These are phyloP conservation scores for Scaptodrosophila latifasciaeformis DNA, from an alignment of 2,888 invertebrate species.

Conservation along the genomic window DNA sequence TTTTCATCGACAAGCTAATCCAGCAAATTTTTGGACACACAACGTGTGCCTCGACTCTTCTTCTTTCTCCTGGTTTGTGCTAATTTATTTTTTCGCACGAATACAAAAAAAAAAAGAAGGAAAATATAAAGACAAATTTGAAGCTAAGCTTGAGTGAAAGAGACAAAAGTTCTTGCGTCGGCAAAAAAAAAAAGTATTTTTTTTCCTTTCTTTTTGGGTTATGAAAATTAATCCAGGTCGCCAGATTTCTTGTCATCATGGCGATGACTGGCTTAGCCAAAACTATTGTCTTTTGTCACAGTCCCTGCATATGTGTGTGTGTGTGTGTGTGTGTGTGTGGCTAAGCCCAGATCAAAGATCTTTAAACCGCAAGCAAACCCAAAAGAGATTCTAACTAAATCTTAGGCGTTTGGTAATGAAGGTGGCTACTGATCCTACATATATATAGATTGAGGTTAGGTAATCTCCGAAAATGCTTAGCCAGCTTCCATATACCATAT, in stretches of 20 bases:
- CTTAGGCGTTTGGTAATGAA: slow-evolving; percentile 17
- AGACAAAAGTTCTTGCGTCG: too few relatives aligned
- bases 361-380: slow-evolving; percentile 49
- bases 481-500: too few relatives aligned
- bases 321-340: slow-evolving; percentile 42
- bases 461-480: slow-evolving; percentile 43
- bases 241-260: slow-evolving; percentile 27
- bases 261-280: slow-evolving; percentile 3
- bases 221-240: slow-evolving; percentile 55
- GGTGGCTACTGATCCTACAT: background rate
- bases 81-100: slow-evolving; percentile 54
- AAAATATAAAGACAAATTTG: background rate
- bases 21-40: slow-evolving; percentile 47
- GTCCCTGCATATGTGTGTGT: background rate
- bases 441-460: slow-evolving; percentile 28
- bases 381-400: slow-evolving; percentile 14
- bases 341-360: slow-evolving; percentile 66
- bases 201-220: slow-evolving; percentile 1
- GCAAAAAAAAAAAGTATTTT: too few relatives aligned
- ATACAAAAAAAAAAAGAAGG: slow-evolving; percentile 15
- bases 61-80: slow-evolving; percentile 25
- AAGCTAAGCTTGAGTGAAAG: too few relatives aligned
- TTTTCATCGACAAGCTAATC: slow-evolving; percentile 47
- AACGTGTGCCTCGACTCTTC: slow-evolving; percentile 13
- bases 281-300: background rate